Conservation (phyloP, 2,888 invertebrate species). For the Alitta virens region DNA sequence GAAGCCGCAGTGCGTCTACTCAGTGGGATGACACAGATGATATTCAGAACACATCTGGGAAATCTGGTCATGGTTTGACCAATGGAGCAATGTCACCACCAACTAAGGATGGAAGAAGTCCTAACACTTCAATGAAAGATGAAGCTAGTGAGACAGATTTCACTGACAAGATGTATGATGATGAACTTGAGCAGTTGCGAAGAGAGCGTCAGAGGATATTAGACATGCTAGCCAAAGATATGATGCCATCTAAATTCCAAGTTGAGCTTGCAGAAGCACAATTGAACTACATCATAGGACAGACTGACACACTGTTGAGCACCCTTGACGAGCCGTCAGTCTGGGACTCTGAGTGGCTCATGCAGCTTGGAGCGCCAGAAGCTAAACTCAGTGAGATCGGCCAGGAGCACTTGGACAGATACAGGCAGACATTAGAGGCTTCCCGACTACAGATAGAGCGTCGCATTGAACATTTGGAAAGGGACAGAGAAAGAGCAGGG, state of each 20-base stretch:
- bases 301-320: conserved; percentile 53
- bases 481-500: conserved; percentile 19
- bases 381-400: conserved; percentile 30
- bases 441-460: conserved; percentile 44
- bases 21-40: conserved; percentile 1
- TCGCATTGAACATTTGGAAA: conserved; percentile 40
- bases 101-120: background rate
- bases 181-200: conserved; percentile 47
- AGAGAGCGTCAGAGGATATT: conserved; percentile 49
- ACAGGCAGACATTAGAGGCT: conserved; percentile 42
- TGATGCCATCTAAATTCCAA: conserved; percentile 51
- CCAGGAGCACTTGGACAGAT: conserved; percentile 40
- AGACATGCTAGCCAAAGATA: conserved; percentile 47
- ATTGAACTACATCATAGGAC: conserved; percentile 56
- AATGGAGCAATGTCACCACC: background rate
- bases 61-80: background rate
- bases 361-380: conserved; percentile 17
- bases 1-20: conserved; percentile 3
- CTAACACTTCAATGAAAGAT: conserved; percentile 17
- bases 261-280: conserved; percentile 56
- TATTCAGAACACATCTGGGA: background rate
- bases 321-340: conserved; percentile 37
- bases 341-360: conserved; percentile 24
- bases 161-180: conserved; percentile 15
- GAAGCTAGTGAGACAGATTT: conserved; percentile 24